Percentiles rank a stretch among this genome's conserved stretches.
Evolutionary conservation across 2,113 vertebrate species (phyloP).

Genomic region (Protobothrops flavoviridis): DNA sequence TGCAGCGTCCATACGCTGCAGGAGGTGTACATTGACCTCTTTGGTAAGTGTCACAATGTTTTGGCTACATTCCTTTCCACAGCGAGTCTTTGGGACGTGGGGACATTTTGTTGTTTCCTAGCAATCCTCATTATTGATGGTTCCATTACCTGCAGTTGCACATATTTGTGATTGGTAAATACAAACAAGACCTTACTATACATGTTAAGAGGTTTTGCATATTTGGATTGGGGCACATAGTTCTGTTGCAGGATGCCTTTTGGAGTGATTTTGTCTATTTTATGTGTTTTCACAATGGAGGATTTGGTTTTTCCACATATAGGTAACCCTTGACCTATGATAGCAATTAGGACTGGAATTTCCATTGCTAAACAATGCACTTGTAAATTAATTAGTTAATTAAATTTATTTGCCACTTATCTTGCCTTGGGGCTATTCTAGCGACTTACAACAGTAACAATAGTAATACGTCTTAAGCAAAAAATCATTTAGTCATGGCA

Average conservation of each 20-base stretch:
- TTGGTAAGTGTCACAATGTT: conserved; percentile 76
- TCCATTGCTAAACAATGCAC: not conserved
- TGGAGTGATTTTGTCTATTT: not conserved
- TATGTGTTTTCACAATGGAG: not conserved
- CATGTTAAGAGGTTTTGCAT: not conserved
- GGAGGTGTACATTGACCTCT: conserved; percentile 97
- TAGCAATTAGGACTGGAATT: not conserved
- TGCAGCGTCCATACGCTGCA: conserved; percentile 95
- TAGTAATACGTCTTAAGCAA: not conserved
- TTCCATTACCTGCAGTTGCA: not conserved
- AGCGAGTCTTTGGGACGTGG: not conserved
- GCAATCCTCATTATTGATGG: not conserved
- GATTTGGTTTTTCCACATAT: not conserved
- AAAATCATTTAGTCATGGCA: not conserved
- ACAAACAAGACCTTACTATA: not conserved
- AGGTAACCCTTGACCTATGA: not conserved
- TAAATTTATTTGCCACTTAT: not conserved
- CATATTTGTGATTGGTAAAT: not conserved
- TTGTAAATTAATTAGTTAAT: not conserved
- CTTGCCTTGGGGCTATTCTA: not conserved
- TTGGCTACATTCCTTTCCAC: not conserved
- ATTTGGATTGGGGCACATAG: not conserved
- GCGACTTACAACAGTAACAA: not conserved
- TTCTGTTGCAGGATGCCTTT: not conserved
- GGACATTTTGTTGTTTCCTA: not conserved